Evolutionary conservation across 2,113 vertebrate genomes (phyloP).

Genomic region (Aspiorhynchus laticeps): DNA sequence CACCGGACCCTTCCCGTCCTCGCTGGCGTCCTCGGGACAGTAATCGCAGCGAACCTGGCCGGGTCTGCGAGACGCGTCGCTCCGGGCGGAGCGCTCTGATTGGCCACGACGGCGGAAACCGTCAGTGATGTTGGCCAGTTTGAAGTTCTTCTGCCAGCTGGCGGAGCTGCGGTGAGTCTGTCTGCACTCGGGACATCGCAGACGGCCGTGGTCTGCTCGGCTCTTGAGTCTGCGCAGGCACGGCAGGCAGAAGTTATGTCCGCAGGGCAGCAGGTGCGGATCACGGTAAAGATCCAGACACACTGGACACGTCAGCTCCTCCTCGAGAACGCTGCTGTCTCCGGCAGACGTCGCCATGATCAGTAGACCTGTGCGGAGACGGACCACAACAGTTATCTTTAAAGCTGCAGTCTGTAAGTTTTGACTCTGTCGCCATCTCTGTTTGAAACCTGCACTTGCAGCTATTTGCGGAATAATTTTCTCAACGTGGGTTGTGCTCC

Average conservation of each 20-base stretch:
- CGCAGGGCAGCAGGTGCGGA: conserved; percentile 72
- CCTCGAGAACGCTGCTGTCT: conserved; percentile 67
- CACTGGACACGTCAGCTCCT: conserved; percentile 77
- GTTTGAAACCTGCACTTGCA: no score
- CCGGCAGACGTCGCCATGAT: conserved; percentile 53
- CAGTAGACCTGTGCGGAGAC: neutral
- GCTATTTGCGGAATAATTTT: no score
- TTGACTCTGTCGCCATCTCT: no score
- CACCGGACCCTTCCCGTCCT: neutral
- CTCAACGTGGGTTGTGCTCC: no score
- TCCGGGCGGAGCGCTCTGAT: neutral
- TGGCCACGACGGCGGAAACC: conserved; percentile 62
- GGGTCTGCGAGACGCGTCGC: conserved; percentile 5
- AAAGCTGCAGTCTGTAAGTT: no score
- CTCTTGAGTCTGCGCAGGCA: conserved; percentile 69
- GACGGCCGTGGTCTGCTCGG: conserved; percentile 58
- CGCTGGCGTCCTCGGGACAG: conserved; percentile 53
- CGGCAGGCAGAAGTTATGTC: conserved; percentile 76
- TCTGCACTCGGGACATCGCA: conserved; percentile 77
- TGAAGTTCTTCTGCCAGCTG: conserved; percentile 74
- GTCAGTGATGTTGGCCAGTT: conserved; percentile 75
- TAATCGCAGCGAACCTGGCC: conserved; percentile 69
- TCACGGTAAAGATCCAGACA: conserved; percentile 76
- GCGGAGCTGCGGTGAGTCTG: conserved; percentile 58
- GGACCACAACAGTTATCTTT: no score